Percentiles rank a stretch among this genome's conserved stretches.
Conservation (phyloP, 2,797 vertebrate genomes). For the Margarornis squamiger region DNA sequence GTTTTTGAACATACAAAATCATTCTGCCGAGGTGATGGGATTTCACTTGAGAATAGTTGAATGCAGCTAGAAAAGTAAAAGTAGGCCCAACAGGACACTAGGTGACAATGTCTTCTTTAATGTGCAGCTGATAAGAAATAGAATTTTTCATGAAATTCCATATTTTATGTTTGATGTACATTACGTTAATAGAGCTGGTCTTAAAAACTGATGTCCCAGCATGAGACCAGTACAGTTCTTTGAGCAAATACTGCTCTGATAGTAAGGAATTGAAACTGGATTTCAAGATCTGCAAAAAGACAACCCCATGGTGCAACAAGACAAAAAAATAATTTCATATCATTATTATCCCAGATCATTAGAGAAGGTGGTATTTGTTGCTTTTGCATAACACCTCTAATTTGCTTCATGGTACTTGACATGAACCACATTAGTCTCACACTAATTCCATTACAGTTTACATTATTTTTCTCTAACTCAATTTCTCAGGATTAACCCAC, state of each 20-base stretch:
- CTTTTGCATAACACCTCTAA: slow-evolving; percentile 32
- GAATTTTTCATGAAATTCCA: not conserved
- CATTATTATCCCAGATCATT: not conserved
- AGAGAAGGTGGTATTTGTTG: not conserved
- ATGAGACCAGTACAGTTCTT: not conserved
- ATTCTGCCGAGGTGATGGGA: not conserved
- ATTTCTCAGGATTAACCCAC: slow-evolving; percentile 40
- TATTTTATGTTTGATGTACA: not conserved
- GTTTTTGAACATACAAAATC: not conserved
- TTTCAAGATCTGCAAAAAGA: not conserved
- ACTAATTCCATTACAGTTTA: slow-evolving; percentile 44
- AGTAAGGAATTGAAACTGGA: not conserved
- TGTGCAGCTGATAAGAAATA: not conserved
- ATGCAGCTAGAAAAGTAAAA: not conserved
- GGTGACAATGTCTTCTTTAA: not conserved
- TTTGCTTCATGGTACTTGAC: slow-evolving; percentile 54
- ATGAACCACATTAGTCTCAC: slow-evolving; percentile 13
- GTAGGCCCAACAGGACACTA: accelerated
- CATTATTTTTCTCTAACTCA: slow-evolving; percentile 29
- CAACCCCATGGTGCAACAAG: not conserved
- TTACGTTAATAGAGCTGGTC: not conserved
- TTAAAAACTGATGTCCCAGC: not conserved
- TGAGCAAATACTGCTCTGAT: not conserved
- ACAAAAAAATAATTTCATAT: not conserved
- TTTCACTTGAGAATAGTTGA: not conserved